Evolutionary conservation across 2,113 vertebrate species (phyloP).

Genomic region (Trematocara marginatum): DNA sequence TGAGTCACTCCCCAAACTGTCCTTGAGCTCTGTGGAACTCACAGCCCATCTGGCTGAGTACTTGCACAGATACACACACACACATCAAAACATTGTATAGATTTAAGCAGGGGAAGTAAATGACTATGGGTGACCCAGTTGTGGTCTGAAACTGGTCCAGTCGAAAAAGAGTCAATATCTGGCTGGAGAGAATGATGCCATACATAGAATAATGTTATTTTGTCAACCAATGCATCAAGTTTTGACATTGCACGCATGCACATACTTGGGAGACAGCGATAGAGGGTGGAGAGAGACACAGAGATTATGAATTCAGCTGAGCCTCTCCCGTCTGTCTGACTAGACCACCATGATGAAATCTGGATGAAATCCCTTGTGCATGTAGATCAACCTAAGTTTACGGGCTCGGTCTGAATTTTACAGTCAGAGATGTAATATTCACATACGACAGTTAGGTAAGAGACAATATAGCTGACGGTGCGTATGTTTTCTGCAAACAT

Average conservation of each 20-base stretch:
- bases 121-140: slow-evolving; percentile 37
- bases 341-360: slow-evolving; percentile 53
- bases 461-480: slow-evolving; percentile 3
- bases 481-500: slow-evolving; percentile 31
- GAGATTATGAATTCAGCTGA: slow-evolving; percentile 46
- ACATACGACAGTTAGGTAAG: neutral
- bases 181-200: neutral
- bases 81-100: slow-evolving; percentile 42
- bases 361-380: slow-evolving; percentile 46
- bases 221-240: neutral
- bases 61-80: slow-evolving; percentile 25
- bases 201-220: neutral
- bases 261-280: neutral
- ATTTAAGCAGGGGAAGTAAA: slow-evolving; percentile 28
- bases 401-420: neutral
- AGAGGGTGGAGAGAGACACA: neutral
- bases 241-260: neutral
- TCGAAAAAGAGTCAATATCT: slow-evolving; percentile 4
- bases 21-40: slow-evolving; percentile 57
- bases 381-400: slow-evolving; percentile 10
- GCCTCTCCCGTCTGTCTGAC: slow-evolving; percentile 38
- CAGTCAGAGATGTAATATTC: neutral
- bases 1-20: slow-evolving; percentile 63
- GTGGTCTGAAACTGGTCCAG: neutral
- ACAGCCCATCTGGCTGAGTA: slow-evolving; percentile 54